Evolutionary conservation across 1,140 invertebrate species (phyloP), one percentile per base, ranked within the genome.

Genomic region (Brachionus manjavacas): DNA sequence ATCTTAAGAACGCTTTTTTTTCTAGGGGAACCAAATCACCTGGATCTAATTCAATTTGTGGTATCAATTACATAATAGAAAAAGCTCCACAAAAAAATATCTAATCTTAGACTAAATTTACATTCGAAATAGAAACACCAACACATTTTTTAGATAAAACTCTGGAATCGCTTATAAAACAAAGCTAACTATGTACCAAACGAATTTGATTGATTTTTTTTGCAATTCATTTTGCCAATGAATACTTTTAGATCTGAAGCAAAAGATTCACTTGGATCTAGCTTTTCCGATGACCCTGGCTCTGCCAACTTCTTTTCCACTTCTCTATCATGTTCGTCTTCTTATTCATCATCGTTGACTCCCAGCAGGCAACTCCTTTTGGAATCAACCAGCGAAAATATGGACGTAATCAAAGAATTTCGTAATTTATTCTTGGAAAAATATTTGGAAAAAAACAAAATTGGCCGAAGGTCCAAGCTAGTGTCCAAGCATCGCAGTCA

Each of bases 391-490:
- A 46, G 20, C 41, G 72, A 76, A 49, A 76, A 76, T 28, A 76
- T 76, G 72, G 72, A 81, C 8, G 79, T 68, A 6, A 81, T 81
- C 1, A 68, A 81, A 81, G 79, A 81, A 46, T 81, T 81, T 68
- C 49, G 79, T 6, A 81, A 81, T 81, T 16, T 81, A 23, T 81
- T 81, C 23, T 81, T 81, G 25, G 79, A 81, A 68, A 81, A 81
- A 60, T 81, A 81, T 46, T 81, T 81, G 39, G 79, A 81, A 46
- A 81, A 81, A 35, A 81, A 81, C 35, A 81, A 81, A 68, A 81
- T 81, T 64, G 79, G 79, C 3, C 9, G 79, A 16, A 81, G 60
- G 31, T 81, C 79, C 11, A 81, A 81, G 31, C 23, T 64, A 28
- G 28, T n/a, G 12, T 81, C 79, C 9, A 81, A 49, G 11, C 23